Base-by-base conservation (phyloP, 2,888 invertebrate species). In the Agrochola lychnidis region DNA sequence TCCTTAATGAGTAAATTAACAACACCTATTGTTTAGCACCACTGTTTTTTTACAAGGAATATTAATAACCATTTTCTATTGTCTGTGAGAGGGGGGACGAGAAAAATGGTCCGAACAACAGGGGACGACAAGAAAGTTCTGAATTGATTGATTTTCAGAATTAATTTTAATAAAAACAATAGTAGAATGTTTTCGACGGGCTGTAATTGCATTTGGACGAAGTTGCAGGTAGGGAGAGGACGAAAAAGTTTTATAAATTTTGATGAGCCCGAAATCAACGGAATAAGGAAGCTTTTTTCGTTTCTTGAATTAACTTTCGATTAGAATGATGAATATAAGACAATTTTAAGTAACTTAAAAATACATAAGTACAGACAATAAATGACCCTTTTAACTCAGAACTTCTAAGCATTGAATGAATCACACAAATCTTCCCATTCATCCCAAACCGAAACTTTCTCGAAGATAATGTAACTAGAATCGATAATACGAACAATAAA, bases 161-260 rank as follows among this genome's bases (percentile, higher is more conserved):
- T 96, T 96, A 96, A 96, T 96, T 96, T 95, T 93, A 95, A 96
- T 96, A 94, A 96, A 95, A 94, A 95, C 95, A 95, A 95, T 94
- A 94, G 94, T 90, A 90, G 87, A 88, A 92, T 96, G 96, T 91
- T 93, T 91, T 90, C 89, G 95, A 94, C 95, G 93, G 89, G 90
- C 91, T 90, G 88, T 92, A 93, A 95, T 95, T 95, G 93, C 92
- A 92, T 94, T 93, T 90, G 64, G 81, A 81, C 79, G 81, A 76
- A 89, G 85, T 87, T 82, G 70, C 79, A 84, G 83, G 81, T 82
- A 62, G 82, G 86, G 87, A 76, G 68, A 76, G 68, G 78, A 51
- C 12, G 69, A 73, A 71, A 71, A 79, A 83, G 68, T 85, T 87
- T 85, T 62, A 76, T 45, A 66, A 83, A 84, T 82, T 81, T 81